Conservation (phyloP, 2,888 invertebrate species). For the Thymelicus sylvestris region DNA sequence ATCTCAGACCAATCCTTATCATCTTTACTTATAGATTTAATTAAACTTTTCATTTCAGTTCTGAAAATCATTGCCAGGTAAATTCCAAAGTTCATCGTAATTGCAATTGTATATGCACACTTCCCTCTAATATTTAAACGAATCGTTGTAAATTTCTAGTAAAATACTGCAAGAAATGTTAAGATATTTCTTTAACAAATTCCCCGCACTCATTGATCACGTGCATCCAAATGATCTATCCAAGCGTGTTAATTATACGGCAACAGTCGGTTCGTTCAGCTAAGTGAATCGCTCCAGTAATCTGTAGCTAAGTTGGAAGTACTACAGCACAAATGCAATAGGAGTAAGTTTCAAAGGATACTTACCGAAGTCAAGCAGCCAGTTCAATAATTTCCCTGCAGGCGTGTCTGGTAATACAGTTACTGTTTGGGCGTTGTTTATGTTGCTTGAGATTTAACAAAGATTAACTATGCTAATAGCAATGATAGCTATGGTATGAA, state of each 20-base stretch:
- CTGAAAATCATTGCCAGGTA: too few relatives aligned
- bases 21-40: too few relatives aligned
- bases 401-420: not conserved
- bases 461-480: not conserved
- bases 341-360: slow-evolving; percentile 24
- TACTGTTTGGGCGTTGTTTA: not conserved
- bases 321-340: slow-evolving; percentile 20
- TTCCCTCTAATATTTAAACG: too few relatives aligned
- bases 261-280: slow-evolving; percentile 1
- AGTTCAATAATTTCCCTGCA: slow-evolving; percentile 23
- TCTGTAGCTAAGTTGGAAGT: not conserved
- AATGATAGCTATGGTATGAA: too few relatives aligned
- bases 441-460: not conserved
- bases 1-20: too few relatives aligned
- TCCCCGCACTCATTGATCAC: too few relatives aligned
- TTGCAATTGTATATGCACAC: too few relatives aligned
- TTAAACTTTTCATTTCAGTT: too few relatives aligned
- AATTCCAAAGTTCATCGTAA: too few relatives aligned
- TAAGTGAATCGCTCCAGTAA: slow-evolving; percentile 3
- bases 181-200: too few relatives aligned
- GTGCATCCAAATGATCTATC: not conserved
- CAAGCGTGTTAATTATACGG: slow-evolving; percentile 1
- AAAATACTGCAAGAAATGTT: too few relatives aligned
- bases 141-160: too few relatives aligned
- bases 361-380: slow-evolving; percentile 29